Conservation (phyloP, 2,888 invertebrate genomes). For the Nasonia oneida region DNA sequence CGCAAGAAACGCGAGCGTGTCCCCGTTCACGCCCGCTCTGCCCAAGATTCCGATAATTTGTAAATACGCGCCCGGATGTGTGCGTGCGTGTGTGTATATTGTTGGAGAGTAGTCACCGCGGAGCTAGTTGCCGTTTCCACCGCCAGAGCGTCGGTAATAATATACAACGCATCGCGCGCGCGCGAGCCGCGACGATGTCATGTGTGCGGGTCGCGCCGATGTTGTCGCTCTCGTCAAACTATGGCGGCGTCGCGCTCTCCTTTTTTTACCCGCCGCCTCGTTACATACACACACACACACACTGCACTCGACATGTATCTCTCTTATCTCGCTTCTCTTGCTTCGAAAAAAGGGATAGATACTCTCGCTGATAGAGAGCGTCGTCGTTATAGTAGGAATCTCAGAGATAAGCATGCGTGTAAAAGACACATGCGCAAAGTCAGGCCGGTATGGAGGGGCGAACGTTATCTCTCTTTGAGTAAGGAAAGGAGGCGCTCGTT, state of each 20-base stretch:
- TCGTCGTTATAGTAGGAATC: not conserved
- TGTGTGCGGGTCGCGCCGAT: not conserved
- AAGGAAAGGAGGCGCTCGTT: conserved; percentile 39
- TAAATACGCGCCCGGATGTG: not conserved
- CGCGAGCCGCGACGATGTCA: not conserved
- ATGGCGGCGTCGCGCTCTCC: not conserved
- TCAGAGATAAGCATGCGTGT: not conserved
- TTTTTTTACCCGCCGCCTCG: not conserved
- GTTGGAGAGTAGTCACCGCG: not conserved
- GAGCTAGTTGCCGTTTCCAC: not conserved
- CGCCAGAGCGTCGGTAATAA: not conserved
- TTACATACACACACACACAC: not conserved
- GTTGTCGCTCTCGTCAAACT: not conserved
- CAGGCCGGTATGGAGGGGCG: not conserved
- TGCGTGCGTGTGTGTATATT: not conserved
- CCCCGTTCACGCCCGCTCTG: not conserved
- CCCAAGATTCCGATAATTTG: not conserved
- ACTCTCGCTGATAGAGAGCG: not conserved
- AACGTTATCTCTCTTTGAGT: not conserved
- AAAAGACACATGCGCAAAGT: not conserved
- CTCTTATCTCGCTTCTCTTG: not conserved
- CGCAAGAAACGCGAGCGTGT: not conserved
- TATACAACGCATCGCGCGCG: not conserved
- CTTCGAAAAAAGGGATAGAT: not conserved
- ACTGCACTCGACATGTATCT: not conserved